A percentile compares a stretch with the other conserved stretches of the same genome.
phyloP scores from a whole-genome alignment of 2,113 vertebrate genomes.

The Lepisosteus oculatus region DNA sequence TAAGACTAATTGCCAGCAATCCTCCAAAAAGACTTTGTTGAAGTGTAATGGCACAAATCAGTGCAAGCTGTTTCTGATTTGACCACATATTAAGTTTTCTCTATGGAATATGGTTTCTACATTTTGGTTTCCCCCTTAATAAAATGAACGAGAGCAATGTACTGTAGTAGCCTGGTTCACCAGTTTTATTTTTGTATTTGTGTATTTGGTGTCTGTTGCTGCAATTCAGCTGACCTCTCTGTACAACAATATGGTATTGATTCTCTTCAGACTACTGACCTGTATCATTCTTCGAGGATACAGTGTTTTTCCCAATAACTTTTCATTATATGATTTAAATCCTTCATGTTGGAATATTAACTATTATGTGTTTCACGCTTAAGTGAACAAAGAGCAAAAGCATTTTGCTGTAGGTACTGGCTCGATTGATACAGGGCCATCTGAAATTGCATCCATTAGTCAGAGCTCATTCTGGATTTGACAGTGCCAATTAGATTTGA shows the following conservation, averaged over 20 bases:
- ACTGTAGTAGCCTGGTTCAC: not conserved
- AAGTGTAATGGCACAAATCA: constrained; percentile 41
- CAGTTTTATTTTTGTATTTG: not conserved
- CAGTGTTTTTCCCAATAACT: no score
- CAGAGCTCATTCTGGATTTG: no score
- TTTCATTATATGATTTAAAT: no score
- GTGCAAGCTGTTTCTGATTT: constrained; percentile 58
- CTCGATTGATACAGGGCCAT: no score
- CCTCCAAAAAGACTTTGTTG: constrained; percentile 32
- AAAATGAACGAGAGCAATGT: not conserved
- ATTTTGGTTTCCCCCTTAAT: not conserved
- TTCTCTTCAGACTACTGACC: not conserved
- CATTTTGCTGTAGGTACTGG: no score
- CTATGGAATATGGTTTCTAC: constrained; percentile 22
- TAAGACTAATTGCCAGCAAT: constrained; percentile 47
- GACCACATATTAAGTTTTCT: constrained; percentile 40
- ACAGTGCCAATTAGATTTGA: no score
- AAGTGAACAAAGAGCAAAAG: no score
- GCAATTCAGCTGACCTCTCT: not conserved
- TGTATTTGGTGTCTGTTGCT: constrained; percentile 24
- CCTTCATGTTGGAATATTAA: no score
- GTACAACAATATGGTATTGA: not conserved
- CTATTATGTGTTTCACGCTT: no score
- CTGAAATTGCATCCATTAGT: no score
- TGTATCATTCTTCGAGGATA: no score